phyloP scores from a whole-genome alignment of 2,888 invertebrate species.

The Yponomeuta plumbellus region DNA sequence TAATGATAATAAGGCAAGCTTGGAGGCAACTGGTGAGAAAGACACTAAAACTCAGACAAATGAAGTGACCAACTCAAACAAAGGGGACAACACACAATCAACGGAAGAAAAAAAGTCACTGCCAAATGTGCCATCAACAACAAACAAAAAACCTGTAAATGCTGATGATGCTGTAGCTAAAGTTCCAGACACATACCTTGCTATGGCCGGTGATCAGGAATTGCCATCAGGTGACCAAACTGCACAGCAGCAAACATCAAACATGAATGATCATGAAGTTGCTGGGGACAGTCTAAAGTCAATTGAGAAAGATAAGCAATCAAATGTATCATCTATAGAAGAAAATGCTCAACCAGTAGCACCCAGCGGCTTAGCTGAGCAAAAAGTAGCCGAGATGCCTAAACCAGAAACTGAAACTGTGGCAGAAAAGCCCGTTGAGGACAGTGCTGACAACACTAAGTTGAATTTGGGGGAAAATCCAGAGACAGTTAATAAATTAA shows the following conservation, averaged over 20 bases:
- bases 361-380: background rate
- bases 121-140: background rate
- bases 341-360: too few species aligned
- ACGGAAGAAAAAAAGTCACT: background rate
- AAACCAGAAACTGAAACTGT: background rate
- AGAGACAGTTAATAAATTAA: background rate
- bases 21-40: background rate
- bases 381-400: background rate
- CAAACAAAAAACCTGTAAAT: background rate
- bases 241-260: too few species aligned
- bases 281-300: too few species aligned
- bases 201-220: background rate
- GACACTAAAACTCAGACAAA: background rate
- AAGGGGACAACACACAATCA: background rate
- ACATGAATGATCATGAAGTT: too few species aligned
- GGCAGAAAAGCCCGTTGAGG: background rate
- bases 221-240: background rate
- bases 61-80: background rate
- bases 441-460: background rate
- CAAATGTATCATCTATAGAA: too few species aligned
- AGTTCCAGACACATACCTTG: too few species aligned
- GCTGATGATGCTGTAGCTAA: background rate
- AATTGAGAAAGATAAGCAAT: too few species aligned
- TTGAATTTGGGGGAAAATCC: background rate
- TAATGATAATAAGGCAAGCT: conserved; percentile 3